Conservation (phyloP, 2,888 invertebrate genomes). For the Oscheius sp. region DNA sequence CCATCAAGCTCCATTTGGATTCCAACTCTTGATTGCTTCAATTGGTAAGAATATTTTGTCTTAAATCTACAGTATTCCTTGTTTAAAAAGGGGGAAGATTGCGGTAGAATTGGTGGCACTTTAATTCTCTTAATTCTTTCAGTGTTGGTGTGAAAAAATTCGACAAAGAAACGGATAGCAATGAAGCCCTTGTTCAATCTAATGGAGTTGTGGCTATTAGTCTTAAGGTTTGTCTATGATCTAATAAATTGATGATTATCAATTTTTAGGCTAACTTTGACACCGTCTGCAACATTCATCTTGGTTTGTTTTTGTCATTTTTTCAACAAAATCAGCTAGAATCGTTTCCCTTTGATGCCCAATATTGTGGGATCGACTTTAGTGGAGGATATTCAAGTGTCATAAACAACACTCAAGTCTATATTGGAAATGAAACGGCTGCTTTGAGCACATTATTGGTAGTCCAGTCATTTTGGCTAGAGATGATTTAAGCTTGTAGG, state of each 20-base stretch:
- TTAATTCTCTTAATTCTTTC: too few species aligned
- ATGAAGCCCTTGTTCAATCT: neutral
- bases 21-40: neutral
- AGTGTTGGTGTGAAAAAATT: neutral
- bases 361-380: neutral
- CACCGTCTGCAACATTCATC: neutral
- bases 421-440: neutral
- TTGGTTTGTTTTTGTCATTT: neutral
- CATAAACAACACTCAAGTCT: too few species aligned
- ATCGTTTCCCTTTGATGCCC: neutral
- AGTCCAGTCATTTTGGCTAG: neutral
- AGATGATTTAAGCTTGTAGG: neutral
- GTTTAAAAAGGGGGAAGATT: too few species aligned
- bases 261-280: neutral
- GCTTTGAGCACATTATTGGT: too few species aligned
- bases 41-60: neutral
- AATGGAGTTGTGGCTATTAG: neutral
- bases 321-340: neutral
- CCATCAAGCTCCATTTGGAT: neutral
- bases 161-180: neutral
- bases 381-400: neutral
- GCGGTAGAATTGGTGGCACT: too few species aligned
- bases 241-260: neutral
- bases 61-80: neutral
- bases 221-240: neutral